Conservation (phyloP, 2,888 invertebrate species). For the Philopedon plagiatum region DNA sequence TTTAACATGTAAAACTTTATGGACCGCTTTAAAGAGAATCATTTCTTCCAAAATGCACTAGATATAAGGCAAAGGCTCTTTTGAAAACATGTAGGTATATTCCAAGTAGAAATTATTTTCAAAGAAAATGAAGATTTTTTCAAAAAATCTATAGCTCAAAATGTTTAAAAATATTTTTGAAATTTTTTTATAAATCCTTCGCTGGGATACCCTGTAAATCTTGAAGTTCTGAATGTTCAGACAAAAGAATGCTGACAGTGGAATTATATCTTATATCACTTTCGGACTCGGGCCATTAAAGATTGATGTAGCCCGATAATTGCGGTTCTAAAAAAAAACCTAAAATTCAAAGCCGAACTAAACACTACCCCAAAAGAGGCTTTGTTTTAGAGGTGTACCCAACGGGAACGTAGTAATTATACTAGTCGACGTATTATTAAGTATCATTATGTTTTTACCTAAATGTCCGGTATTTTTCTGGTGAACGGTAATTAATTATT, state of each 20-base stretch:
- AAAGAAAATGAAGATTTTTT: too few relatives aligned
- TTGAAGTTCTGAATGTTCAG: too few relatives aligned
- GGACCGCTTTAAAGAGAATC: too few relatives aligned
- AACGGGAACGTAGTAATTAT: slow-evolving; percentile 40
- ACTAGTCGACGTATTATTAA: slow-evolving; percentile 45
- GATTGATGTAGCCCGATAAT: slow-evolving; percentile 54
- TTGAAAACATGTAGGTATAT: too few relatives aligned
- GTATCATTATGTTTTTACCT: slow-evolving; percentile 50
- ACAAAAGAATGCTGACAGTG: slow-evolving; percentile 50
- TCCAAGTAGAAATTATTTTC: too few relatives aligned
- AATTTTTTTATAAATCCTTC: too few relatives aligned
- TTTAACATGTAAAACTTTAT: too few relatives aligned
- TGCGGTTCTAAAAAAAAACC: slow-evolving; percentile 36
- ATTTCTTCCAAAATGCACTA: too few relatives aligned
- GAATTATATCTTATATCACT: slow-evolving; percentile 57
- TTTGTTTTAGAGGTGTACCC: slow-evolving; percentile 42
- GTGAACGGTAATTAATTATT: slow-evolving; percentile 43
- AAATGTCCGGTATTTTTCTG: slow-evolving; percentile 34
- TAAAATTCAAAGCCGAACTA: slow-evolving; percentile 38
- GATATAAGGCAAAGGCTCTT: too few relatives aligned
- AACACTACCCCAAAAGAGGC: slow-evolving; percentile 30
- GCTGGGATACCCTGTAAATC: too few relatives aligned
- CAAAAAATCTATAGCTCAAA: too few relatives aligned
- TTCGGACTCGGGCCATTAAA: slow-evolving; percentile 33
- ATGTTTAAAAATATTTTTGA: too few relatives aligned